Conservation (phyloP, 1,140 invertebrate genomes). For the Drosophila murphyi region DNA sequence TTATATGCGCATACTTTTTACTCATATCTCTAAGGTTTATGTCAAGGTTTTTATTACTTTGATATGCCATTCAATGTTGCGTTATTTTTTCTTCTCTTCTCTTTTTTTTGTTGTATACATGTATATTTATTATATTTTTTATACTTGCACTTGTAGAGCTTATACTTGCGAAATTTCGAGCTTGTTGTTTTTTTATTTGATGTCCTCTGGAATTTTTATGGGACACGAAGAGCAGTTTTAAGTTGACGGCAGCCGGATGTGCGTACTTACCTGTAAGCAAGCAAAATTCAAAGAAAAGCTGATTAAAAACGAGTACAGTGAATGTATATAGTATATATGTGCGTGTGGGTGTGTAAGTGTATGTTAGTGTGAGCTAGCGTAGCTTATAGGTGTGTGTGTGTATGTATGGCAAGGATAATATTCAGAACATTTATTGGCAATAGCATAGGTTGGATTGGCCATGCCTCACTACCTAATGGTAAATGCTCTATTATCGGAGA, state of each 20-base stretch:
- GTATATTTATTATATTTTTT: slow-evolving; percentile 45
- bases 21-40: slow-evolving; percentile 81
- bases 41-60: slow-evolving; percentile 80
- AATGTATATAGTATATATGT: slow-evolving; percentile 6
- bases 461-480: slow-evolving; percentile 68
- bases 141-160: slow-evolving; percentile 60
- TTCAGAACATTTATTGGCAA: slow-evolving; percentile 74
- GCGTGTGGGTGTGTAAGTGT: background rate
- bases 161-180: slow-evolving; percentile 48
- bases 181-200: slow-evolving; percentile 28
- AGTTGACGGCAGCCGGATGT: slow-evolving; percentile 72
- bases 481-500: slow-evolving; percentile 62
- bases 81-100: background rate
- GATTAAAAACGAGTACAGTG: slow-evolving; percentile 64
- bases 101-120: slow-evolving; percentile 6
- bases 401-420: slow-evolving; percentile 40
- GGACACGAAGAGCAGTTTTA: slow-evolving; percentile 72
- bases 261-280: slow-evolving; percentile 79
- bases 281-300: slow-evolving; percentile 67
- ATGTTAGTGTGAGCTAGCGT: background rate
- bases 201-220: slow-evolving; percentile 23
- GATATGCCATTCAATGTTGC: slow-evolving; percentile 32
- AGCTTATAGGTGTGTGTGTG: background rate
- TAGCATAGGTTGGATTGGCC: slow-evolving; percentile 57
- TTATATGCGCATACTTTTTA: slow-evolving; percentile 70